Evolutionary conservation across 2,113 vertebrate genomes (phyloP).

Genomic region (Alouatta palliata): DNA sequence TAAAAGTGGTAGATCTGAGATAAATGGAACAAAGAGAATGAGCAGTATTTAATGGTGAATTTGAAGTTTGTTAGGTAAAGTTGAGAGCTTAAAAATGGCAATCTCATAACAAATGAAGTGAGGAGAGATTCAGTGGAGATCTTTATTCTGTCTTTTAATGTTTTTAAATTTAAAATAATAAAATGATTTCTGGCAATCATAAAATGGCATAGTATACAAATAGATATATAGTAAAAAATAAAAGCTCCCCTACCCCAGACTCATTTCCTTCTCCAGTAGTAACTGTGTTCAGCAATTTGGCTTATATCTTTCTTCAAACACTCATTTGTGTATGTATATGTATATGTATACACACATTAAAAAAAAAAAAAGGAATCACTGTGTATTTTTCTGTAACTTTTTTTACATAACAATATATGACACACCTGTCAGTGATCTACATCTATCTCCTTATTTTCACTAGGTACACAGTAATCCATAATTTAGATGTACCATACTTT

Average conservation of each 20-base stretch:
- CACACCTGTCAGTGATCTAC: neutral
- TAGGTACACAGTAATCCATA: neutral
- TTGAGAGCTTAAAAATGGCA: neutral
- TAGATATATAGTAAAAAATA: neutral
- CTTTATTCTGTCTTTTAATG: constrained; percentile 1
- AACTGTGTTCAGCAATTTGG: neutral
- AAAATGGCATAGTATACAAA: neutral
- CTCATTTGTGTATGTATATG: neutral
- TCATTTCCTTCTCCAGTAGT: neutral
- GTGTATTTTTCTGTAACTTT: constrained; percentile 3
- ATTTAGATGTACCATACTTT: neutral
- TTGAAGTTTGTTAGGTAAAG: neutral
- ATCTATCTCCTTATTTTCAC: constrained; percentile 15
- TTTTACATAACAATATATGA: neutral
- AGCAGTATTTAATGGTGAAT: constrained; percentile 7
- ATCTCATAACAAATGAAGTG: neutral
- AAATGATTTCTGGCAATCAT: neutral
- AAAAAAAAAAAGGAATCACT: constrained; percentile 4
- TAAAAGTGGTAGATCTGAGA: neutral
- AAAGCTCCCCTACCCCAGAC: neutral
- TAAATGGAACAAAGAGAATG: neutral
- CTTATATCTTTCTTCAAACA: neutral
- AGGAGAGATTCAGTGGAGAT: neutral
- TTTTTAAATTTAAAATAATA: constrained; percentile 29
- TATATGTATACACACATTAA: neutral